Conservation (phyloP, 2,113 vertebrate genomes). For the Oriolus oriolus region DNA sequence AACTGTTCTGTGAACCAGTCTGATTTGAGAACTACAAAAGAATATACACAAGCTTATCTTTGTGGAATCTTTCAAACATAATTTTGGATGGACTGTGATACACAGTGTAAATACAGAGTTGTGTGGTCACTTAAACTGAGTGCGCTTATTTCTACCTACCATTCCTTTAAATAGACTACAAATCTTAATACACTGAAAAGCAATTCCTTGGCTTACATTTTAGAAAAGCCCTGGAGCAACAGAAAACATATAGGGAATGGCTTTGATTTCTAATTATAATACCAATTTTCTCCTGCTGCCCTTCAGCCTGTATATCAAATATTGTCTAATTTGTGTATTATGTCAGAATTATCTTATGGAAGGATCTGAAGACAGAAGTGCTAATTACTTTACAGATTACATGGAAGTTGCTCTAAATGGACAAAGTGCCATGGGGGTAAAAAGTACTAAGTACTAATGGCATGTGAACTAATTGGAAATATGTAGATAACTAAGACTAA, state of each 20-base stretch:
- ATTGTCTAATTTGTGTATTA: constrained; percentile 23
- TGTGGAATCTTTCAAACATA: neutral
- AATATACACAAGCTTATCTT: neutral
- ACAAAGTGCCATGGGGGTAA: neutral
- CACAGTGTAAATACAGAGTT: neutral
- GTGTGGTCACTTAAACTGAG: neutral
- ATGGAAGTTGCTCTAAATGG: neutral
- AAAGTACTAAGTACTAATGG: neutral
- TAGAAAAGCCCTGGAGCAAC: constrained; percentile 14
- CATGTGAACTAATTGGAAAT: constrained; percentile 31
- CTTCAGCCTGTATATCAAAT: constrained; percentile 11
- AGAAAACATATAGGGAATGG: neutral
- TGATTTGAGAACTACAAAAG: neutral
- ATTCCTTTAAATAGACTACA: neutral
- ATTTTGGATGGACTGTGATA: neutral
- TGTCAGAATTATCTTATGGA: constrained; percentile 33
- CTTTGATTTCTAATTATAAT: constrained; percentile 55
- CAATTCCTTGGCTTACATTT: neutral
- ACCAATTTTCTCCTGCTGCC: constrained; percentile 40
- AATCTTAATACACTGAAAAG: neutral
- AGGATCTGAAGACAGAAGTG: constrained; percentile 6
- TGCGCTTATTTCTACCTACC: neutral
- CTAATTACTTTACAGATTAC: constrained; percentile 51
- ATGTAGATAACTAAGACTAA: neutral
- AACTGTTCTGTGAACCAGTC: neutral